Base-by-base conservation (phyloP, 2,113 vertebrate species). In the Gnathonemus longibarbis region DNA sequence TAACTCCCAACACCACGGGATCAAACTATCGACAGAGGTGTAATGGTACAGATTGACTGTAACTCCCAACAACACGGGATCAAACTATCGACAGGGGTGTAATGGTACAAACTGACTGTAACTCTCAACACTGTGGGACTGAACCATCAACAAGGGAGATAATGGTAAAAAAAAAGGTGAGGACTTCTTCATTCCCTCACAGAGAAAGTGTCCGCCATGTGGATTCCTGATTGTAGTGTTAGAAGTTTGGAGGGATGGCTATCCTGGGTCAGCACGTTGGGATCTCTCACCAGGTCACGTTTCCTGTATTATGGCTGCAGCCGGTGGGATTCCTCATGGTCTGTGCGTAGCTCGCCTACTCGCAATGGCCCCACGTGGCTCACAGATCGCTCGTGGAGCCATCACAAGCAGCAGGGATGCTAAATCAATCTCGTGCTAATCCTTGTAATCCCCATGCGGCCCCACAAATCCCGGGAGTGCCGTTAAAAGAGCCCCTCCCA, bases 391-490 rank as follows among this genome's bases (percentile, higher is more conserved):
- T 90, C 39, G 52, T 58, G 50, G 45, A 24, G 19, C 84, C 9
- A 10, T 45, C 84, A 77, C n/a, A 77, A 90, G 87, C n/a, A 62
- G 85, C 58, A 58, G 35, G 62, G 48, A 87, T 45, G 66, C 85
- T 90, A 88, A 90, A 90, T 90, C 85, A 66, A 88, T 88, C 85
- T 46, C 5, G 48, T 19, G 62, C 45, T 88, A 90, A 90, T 90
- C 89, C 85, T 56, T 5, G 35, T 87, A 53, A 88, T 90, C 89
- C 85, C 31, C 35, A 42, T 42, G 10, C 46, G 53, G 46, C 35
- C 66, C 89, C 11, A 4, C 84, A 80, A 31, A 90, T 53, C 17
- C 10, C 39, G 35, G 5, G 49, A 88, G 84, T 27, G 31, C 11
- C 19, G 31, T 17, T 62, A 56, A 77, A 62, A 53, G 85, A 49